A percentile compares a stretch with the other conserved stretches of the same genome.
phyloP scores from a whole-genome alignment of 2,113 vertebrate species.

The Toxotes chatareus region DNA sequence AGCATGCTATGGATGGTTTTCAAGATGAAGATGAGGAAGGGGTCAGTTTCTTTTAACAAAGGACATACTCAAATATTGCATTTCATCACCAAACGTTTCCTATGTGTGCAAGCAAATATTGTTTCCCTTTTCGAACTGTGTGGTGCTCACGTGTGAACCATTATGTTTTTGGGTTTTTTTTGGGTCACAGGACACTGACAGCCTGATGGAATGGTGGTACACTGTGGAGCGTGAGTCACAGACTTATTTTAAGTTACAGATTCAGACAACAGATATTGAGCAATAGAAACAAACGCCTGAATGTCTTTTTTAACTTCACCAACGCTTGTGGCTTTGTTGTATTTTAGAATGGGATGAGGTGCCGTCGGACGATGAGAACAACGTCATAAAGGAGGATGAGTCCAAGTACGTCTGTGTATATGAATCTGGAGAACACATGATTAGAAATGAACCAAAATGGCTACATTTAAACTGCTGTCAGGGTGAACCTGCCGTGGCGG shows the following conservation, averaged over 20 bases:
- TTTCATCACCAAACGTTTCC: not conserved
- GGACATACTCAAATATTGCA: not conserved
- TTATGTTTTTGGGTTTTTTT: not conserved
- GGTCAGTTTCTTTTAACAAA: constrained; percentile 61
- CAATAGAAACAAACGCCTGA: too few relatives aligned
- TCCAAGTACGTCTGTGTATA: constrained; percentile 65
- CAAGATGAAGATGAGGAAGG: constrained; percentile 58
- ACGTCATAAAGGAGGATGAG: constrained; percentile 68
- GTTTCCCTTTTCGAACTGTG: not conserved
- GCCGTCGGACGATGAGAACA: constrained; percentile 77
- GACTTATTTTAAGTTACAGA: not conserved
- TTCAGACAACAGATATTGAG: not conserved
- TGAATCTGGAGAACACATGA: not conserved
- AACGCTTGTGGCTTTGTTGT: not conserved
- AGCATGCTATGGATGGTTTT: not conserved
- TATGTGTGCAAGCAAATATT: too few relatives aligned
- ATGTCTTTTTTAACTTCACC: not conserved
- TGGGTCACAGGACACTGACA: constrained; percentile 83
- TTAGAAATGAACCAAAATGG: too few relatives aligned
- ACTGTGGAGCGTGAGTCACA: constrained; percentile 81
- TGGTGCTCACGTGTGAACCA: not conserved
- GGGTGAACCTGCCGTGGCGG: not conserved
- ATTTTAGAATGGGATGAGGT: constrained; percentile 84
- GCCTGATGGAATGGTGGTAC: constrained; percentile 86
- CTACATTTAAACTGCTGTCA: too few relatives aligned